phyloP scores from a whole-genome alignment of 2,797 vertebrate genomes.

The Adelosebastes latens region DNA sequence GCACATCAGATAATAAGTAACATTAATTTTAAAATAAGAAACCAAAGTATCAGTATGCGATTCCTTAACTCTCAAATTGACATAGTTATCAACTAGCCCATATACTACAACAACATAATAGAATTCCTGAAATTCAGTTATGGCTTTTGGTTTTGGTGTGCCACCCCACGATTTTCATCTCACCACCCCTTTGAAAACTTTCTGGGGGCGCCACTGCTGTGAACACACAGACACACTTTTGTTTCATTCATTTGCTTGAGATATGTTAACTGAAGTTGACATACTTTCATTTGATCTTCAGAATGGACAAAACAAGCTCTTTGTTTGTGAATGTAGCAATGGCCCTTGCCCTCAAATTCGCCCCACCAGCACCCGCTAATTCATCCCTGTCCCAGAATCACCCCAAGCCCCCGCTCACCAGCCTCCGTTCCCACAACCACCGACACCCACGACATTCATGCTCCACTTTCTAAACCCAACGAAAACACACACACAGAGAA shows the following conservation, averaged over 20 bases:
- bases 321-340: conserved; percentile 62
- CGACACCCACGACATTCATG: conserved; percentile 53
- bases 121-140: not conserved
- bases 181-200: not conserved
- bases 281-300: conserved; percentile 71
- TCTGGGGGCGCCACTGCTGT: not conserved
- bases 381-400: conserved; percentile 60
- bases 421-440: conserved; percentile 65
- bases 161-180: not conserved
- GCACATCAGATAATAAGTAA: not conserved
- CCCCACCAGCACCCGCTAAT: conserved; percentile 47
- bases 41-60: not conserved
- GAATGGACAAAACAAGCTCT: conserved; percentile 67
- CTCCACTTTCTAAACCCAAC: conserved; percentile 39
- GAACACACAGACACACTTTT: conserved; percentile 29
- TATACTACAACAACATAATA: not conserved
- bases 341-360: conserved; percentile 61
- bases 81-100: not conserved
- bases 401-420: conserved; percentile 35
- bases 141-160: not conserved
- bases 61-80: not conserved
- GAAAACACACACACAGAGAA: conserved; percentile 15
- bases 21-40: not conserved
- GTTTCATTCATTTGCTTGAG: conserved; percentile 31
- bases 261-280: conserved; percentile 54